Evolutionary conservation across 1,140 invertebrate genomes (phyloP).

Genomic region (Xylocopa sonorina): DNA sequence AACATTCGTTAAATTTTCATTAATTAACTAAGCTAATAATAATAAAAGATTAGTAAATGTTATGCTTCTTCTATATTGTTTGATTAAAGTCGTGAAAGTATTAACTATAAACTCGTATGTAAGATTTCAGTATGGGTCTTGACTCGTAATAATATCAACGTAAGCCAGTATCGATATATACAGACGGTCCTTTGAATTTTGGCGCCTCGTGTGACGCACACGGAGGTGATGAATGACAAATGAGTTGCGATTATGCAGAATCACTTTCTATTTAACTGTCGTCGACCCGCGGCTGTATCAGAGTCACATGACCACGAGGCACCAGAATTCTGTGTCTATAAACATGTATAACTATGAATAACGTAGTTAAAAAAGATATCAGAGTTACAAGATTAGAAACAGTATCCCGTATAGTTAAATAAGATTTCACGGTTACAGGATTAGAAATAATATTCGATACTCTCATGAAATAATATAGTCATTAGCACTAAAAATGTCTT

Average conservation of each 20-base stretch:
- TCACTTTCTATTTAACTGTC: too few relatives aligned
- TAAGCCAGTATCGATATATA: too few relatives aligned
- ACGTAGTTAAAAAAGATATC: too few relatives aligned
- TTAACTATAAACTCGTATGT: neutral
- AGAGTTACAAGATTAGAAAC: too few relatives aligned
- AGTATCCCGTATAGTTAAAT: neutral
- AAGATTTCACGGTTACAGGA: neutral
- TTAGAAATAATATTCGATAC: neutral
- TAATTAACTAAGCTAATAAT: neutral
- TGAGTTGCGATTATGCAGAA: too few relatives aligned
- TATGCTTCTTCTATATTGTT: neutral
- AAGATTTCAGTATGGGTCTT: neutral
- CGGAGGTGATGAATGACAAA: too few relatives aligned
- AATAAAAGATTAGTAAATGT: neutral
- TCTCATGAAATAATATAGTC: neutral
- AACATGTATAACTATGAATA: too few relatives aligned
- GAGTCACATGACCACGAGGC: too few relatives aligned
- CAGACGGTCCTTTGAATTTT: too few relatives aligned
- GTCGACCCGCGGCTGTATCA: too few relatives aligned
- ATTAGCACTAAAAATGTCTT: constrained; percentile 5
- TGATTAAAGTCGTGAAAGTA: neutral
- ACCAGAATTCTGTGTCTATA: too few relatives aligned
- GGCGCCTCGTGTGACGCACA: too few relatives aligned
- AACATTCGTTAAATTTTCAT: neutral
- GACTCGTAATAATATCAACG: neutral